A percentile compares a stretch with the other conserved stretches of the same genome.
These are phyloP conservation scores for Ceriagrion tenellum DNA, from an alignment of 2,888 invertebrate species.

Conservation along the genomic window DNA sequence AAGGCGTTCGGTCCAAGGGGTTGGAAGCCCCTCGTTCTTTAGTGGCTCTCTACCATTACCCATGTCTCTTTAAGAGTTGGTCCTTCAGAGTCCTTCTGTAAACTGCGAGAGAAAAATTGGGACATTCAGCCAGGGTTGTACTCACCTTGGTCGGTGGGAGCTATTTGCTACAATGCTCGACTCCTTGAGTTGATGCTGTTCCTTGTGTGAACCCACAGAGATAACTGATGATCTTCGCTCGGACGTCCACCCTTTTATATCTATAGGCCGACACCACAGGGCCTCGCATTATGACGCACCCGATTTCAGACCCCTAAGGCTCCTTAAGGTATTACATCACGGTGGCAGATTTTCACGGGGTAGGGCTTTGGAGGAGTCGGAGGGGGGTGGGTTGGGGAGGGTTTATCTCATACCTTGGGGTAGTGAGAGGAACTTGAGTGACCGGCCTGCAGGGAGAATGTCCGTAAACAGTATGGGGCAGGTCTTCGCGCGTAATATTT, in stretches of 20 bases:
- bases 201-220: background rate
- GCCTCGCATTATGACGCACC: background rate
- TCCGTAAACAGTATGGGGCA: background rate
- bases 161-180: background rate
- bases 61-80: no score
- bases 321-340: background rate
- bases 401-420: background rate
- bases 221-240: background rate
- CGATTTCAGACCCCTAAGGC: background rate
- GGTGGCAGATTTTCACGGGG: background rate
- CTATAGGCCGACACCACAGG: background rate
- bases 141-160: background rate
- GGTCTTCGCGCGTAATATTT: background rate
- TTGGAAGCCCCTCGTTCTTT: no score
- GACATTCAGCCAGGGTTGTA: background rate
- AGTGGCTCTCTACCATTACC: no score
- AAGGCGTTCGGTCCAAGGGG: no score
- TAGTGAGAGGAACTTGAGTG: background rate
- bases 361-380: background rate
- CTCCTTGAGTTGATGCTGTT: background rate
- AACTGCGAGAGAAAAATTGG: no score
- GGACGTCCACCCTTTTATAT: slow-evolving; percentile 22
- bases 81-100: no score
- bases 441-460: background rate
- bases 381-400: background rate